Percentiles rank a stretch among this genome's conserved stretches.
phyloP scores from a whole-genome alignment of 2,797 vertebrate genomes.

The Helarctos malayanus region DNA sequence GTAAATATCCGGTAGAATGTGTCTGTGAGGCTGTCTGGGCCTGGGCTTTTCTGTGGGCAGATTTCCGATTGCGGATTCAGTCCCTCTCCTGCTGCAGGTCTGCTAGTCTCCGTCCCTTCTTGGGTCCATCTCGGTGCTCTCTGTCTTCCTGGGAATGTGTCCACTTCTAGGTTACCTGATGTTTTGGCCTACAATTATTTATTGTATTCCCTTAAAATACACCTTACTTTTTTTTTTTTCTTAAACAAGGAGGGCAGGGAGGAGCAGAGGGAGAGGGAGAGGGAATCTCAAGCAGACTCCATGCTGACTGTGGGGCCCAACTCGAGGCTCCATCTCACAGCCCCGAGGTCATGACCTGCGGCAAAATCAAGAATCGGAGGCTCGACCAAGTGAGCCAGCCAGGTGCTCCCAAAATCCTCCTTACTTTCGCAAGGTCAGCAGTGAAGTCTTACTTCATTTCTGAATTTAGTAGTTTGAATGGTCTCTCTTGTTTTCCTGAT shows the following conservation, averaged over 20 bases:
- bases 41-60: neutral
- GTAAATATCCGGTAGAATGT: neutral
- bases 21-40: rapidly evolving
- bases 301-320: too few species aligned
- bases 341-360: too few species aligned
- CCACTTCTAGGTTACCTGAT: too few species aligned
- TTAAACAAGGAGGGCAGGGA: too few species aligned
- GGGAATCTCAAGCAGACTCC: too few species aligned
- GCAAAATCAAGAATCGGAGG: too few species aligned
- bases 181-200: too few species aligned
- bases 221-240: neutral
- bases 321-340: too few species aligned
- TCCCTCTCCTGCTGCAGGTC: neutral
- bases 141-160: too few species aligned
- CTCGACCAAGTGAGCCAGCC: too few species aligned
- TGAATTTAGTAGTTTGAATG: neutral
- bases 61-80: neutral
- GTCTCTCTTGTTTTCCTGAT: neutral
- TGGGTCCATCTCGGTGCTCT: neutral
- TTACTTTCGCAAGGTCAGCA: neutral
- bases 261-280: too few species aligned
- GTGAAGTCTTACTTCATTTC: neutral
- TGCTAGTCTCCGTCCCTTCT: neutral
- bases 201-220: neutral
- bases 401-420: neutral